phyloP scores from a whole-genome alignment of 2,888 invertebrate genomes.

The Drosophila quasianomalipes region DNA sequence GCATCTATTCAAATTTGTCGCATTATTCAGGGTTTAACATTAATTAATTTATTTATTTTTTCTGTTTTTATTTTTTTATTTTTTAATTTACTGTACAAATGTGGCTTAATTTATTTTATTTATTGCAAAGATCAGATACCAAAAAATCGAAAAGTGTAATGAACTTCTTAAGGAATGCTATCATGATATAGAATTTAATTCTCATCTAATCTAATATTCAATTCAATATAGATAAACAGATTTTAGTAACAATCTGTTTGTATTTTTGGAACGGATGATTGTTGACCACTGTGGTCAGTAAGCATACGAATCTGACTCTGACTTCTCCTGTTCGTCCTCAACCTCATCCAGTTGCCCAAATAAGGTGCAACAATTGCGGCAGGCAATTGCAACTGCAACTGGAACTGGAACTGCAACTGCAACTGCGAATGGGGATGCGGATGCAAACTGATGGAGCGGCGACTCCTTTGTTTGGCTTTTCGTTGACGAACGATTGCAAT shows the following conservation, averaged over 20 bases:
- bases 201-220: fast-evolving
- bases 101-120: not conserved
- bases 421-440: constrained; percentile 23
- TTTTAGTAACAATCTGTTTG: no score
- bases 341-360: constrained; percentile 67
- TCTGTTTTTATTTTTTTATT: no score
- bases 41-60: not conserved
- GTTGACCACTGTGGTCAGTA: constrained; percentile 32
- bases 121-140: not conserved
- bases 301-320: constrained; percentile 6
- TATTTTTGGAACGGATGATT: no score
- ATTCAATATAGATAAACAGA: not conserved
- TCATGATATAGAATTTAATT: not conserved
- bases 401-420: constrained; percentile 17
- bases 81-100: not conserved
- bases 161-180: not conserved
- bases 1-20: not conserved
- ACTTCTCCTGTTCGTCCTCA: constrained; percentile 26
- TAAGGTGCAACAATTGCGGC: constrained; percentile 77
- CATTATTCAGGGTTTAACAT: not conserved
- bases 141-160: not conserved
- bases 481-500: constrained; percentile 80
- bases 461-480: constrained; percentile 62
- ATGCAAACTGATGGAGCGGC: constrained; percentile 46
- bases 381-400: constrained; percentile 12